Base-by-base conservation (phyloP, 2,888 invertebrate genomes). In the Terebella lapidaria region DNA sequence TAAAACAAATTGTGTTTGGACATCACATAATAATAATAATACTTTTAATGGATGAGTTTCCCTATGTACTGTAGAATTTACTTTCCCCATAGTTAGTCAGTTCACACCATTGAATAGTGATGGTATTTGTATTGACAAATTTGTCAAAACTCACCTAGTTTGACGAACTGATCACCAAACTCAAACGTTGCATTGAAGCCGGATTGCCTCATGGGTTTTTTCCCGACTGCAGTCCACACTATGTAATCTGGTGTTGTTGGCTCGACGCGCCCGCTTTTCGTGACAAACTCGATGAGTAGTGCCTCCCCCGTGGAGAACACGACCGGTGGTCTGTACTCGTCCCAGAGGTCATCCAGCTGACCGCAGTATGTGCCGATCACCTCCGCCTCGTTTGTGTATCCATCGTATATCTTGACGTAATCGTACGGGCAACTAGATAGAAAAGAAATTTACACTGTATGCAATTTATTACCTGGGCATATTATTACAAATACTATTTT, bases 161-260 rank as follows among this genome's bases (percentile, higher is more conserved):
- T 93, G 84, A 97, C 96, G 86, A 95, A 97, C 84, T 91, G 89
- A 84, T 94, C 92, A 75, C 95, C 95, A 85, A 99, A 97, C 86
- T 95, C 94, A 85, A 92, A 99, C 83, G 94, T 92, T 81, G 94
- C 95, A 84, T 92, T 92, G 85, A 95, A 99, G 80, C 97, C 99
- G 81, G 95, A 88, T 84, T 96, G 95, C 84, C 95, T 94, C 46
- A 75, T 74, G 69, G 64, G 70, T 72, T 59, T 76, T 75, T 2
- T 72, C 75, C 29, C 26, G 10, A n/a, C 22, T 47, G 18, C 67
- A 54, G 74, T 72, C 66, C 74, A 72, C 10, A 64, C 57, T 2
- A 92, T 90, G 84, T 91, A 75, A 1, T 73, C 70, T 22, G 73
- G 72, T 52, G 74, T 72, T 22, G 75, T 75, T 2, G 77, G 72